Evolutionary conservation across 2,888 invertebrate genomes (phyloP).

Genomic region (Troides helena): DNA sequence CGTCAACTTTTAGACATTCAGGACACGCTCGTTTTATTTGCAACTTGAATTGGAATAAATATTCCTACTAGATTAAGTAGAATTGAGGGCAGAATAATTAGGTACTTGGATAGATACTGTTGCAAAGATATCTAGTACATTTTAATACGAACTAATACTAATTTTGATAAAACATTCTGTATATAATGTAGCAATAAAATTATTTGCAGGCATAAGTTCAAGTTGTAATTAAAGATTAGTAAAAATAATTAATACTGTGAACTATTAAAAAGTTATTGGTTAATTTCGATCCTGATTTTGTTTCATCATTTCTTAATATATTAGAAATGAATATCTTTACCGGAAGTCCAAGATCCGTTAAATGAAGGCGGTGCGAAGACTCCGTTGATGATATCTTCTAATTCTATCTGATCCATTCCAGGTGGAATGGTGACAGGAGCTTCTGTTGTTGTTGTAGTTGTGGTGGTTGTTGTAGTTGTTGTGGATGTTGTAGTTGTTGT

Average conservation of each 20-base stretch:
- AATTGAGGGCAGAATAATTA: too few relatives aligned
- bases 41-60: neutral
- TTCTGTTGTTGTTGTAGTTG: conserved; percentile 30
- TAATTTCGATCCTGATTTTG: too few relatives aligned
- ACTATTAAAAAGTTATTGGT: too few relatives aligned
- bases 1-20: neutral
- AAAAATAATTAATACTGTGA: too few relatives aligned
- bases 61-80: neutral
- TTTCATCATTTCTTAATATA: neutral
- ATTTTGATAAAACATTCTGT: too few relatives aligned
- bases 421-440: conserved; percentile 33
- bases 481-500: neutral
- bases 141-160: too few relatives aligned
- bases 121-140: too few relatives aligned
- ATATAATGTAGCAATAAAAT: too few relatives aligned
- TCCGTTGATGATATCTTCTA: conserved; percentile 87
- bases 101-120: too few relatives aligned
- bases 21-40: neutral
- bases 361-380: conserved; percentile 83
- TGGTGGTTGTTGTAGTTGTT: conserved; percentile 13
- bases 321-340: conserved; percentile 60
- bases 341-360: conserved; percentile 91
- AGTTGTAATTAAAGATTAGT: too few relatives aligned
- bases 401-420: conserved; percentile 64
- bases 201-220: too few relatives aligned